phyloP scores from a whole-genome alignment of 2,888 invertebrate genomes.

The Drosophila kambysellisi region DNA sequence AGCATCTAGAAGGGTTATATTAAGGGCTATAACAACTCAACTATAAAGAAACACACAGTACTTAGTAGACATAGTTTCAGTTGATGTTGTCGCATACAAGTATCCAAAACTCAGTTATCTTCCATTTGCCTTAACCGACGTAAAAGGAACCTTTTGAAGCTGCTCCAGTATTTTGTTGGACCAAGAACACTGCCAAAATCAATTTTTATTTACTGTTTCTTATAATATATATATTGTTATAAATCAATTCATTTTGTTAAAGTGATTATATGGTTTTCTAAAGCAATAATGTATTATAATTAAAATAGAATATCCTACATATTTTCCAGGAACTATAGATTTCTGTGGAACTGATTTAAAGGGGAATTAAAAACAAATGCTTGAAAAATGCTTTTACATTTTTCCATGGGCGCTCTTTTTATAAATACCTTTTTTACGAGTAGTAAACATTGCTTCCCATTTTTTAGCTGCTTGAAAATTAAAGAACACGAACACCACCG shows the following conservation, averaged over 20 bases:
- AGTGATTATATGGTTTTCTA: background rate
- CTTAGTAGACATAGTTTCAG: conserved; percentile 6
- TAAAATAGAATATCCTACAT: background rate
- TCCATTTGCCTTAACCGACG: conserved; percentile 19
- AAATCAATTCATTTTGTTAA: background rate
- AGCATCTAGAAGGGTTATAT: conserved; percentile 6
- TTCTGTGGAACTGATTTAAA: background rate
- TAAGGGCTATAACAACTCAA: background rate
- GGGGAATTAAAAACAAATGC: background rate
- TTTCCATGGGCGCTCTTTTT: background rate
- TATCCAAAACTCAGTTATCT: conserved; percentile 6
- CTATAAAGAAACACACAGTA: background rate
- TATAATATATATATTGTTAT: background rate
- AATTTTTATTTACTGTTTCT: conserved; percentile 13
- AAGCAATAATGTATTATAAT: background rate
- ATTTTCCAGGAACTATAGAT: background rate
- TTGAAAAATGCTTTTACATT: background rate
- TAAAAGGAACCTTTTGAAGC: background rate
- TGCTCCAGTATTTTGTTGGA: conserved; percentile 10
- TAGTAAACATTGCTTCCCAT: background rate
- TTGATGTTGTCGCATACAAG: conserved; percentile 9
- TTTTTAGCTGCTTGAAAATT: background rate
- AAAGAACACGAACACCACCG: conserved; percentile 38
- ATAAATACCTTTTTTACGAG: background rate
- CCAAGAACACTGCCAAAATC: conserved; percentile 43